Evolutionary conservation across 1,140 invertebrate genomes (phyloP).

Genomic region (Plutomurus gul): DNA sequence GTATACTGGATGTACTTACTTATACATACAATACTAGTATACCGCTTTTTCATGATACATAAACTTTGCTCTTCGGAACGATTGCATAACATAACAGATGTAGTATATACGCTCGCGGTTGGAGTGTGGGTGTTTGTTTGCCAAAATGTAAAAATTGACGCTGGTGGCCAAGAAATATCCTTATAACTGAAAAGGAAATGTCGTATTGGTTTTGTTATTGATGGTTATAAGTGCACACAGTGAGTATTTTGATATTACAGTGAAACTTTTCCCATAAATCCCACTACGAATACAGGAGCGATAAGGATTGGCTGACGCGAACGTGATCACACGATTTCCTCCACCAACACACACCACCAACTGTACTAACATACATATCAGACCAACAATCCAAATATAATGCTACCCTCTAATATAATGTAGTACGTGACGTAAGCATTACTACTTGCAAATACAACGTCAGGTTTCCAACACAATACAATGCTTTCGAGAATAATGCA

Average conservation of each 20-base stretch:
- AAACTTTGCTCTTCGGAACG: not conserved
- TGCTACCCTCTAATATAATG: too few relatives aligned
- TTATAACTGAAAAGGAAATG: not conserved
- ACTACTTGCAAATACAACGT: too few relatives aligned
- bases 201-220: too few relatives aligned
- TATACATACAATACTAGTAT: too few relatives aligned
- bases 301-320: not conserved
- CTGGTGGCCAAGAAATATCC: not conserved
- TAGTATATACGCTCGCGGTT: not conserved
- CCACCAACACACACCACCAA: not conserved
- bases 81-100: constrained; percentile 13
- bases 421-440: too few relatives aligned
- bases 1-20: too few relatives aligned
- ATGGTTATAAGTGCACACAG: not conserved
- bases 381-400: too few relatives aligned
- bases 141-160: not conserved
- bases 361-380: too few relatives aligned
- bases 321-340: constrained; percentile 1
- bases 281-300: too few relatives aligned
- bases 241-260: not conserved
- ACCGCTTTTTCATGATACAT: too few relatives aligned
- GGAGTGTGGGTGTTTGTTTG: constrained; percentile 17
- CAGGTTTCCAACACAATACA: too few relatives aligned
- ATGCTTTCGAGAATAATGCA: too few relatives aligned
- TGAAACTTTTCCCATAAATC: not conserved